Base-by-base conservation (phyloP, 2,888 invertebrate species). In the Archips crataeganus region DNA sequence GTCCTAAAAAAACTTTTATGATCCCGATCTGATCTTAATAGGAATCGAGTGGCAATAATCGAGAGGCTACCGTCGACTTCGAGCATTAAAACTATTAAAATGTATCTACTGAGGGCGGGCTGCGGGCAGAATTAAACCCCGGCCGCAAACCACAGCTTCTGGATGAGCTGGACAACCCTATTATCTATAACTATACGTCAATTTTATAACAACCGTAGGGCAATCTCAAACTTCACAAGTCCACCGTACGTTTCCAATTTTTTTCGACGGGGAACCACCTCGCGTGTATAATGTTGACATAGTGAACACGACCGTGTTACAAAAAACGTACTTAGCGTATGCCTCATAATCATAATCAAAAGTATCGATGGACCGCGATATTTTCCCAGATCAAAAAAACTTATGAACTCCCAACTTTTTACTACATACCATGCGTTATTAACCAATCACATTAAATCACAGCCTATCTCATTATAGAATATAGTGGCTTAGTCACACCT, bases 91-190 rank as follows among this genome's bases (percentile, higher is more conserved):
- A 90, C 91, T 90, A 92, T 93, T 92, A 92, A 93, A 90, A 87
- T 84, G 85, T 87, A n/a, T n/a, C n/a, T n/a, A 88, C 86, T 86
- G 81, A 84, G 84, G 89, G 88, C 86, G 87, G 85, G 84, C 82
- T 80, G 87, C 84, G 90, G 90, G 87, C 79, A 79, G 87, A 87
- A 89, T 88, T 89, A 87, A 88, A 87, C 87, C 82, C 81, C 81
- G 80, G 89, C 93, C 93, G 82, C 93, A 93, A 91, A 93, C 94
- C 93, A 88, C 93, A 93, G 92, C 91, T 93, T 83, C 91, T 91
- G 91, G 88, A 86, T 81, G 82, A 85, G 83, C 87, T 81, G 87
- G 86, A 87, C 87, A 85, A 86, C 87, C 83, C 85, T 83, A 81
- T 82, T 71, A 78, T 76, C 75, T 77, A 74, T 87, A 88, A 85